A percentile compares a stretch with the other conserved stretches of the same genome.
Conservation (phyloP, 2,797 vertebrate species). For the Anguilla pacifica region DNA sequence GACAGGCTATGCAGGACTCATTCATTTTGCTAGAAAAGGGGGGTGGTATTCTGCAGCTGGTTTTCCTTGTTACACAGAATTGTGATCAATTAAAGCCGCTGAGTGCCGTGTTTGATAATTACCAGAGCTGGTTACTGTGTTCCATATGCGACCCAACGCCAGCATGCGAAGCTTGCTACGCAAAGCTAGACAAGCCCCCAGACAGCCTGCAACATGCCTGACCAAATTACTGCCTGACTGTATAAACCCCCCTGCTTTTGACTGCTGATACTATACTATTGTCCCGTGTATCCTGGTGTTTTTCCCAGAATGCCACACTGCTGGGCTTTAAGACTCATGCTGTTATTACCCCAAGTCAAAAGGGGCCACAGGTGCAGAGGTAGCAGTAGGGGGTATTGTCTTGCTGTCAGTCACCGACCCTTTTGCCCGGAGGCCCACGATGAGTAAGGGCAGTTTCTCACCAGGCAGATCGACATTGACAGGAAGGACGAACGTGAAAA, state of each 20-base stretch:
- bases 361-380: neutral
- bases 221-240: neutral
- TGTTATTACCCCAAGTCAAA: neutral
- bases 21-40: neutral
- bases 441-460: neutral
- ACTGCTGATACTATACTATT: neutral
- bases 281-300: neutral
- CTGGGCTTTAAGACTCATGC: neutral
- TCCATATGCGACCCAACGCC: neutral
- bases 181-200: neutral
- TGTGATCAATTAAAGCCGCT: neutral
- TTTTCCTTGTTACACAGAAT: neutral
- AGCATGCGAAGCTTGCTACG: neutral
- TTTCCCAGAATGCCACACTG: neutral
- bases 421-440: neutral
- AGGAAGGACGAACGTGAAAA: neutral
- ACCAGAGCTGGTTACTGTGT: neutral
- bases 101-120: neutral
- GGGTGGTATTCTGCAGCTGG: neutral
- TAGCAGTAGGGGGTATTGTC: neutral
- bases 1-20: neutral
- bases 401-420: neutral
- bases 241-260: neutral
- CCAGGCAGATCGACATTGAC: neutral
- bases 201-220: neutral